Percentiles rank a stretch among this genome's conserved stretches.
phyloP scores from a whole-genome alignment of 2,888 invertebrate genomes.

The Pinctada fucata region DNA sequence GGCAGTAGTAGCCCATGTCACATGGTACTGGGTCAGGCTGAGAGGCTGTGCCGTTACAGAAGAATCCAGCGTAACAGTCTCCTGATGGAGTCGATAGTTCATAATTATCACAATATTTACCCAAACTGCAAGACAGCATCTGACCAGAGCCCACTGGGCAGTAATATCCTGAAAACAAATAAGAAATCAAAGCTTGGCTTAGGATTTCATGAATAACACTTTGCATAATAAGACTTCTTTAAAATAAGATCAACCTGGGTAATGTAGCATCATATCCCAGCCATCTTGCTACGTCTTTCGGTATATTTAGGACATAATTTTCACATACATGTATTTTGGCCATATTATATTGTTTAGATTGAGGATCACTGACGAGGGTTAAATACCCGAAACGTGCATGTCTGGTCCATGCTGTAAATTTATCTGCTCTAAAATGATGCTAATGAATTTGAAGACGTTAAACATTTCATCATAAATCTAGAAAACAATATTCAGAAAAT shows the following conservation, averaged over 20 bases:
- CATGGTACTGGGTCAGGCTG: conserved; percentile 61
- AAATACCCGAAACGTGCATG: no score
- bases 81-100: conserved; percentile 62
- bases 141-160: conserved; percentile 69
- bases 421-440: no score
- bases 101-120: conserved; percentile 62
- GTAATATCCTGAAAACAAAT: conserved; percentile 61
- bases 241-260: background rate
- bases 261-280: no score
- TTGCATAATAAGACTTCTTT: background rate
- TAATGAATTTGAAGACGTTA: no score
- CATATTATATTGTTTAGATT: no score
- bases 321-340: background rate
- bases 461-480: no score
- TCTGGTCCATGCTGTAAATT: no score
- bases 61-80: conserved; percentile 66
- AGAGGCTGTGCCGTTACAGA: conserved; percentile 65
- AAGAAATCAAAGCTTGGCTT: background rate
- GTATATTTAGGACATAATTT: background rate
- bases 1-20: conserved; percentile 70
- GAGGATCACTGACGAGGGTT: no score
- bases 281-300: no score
- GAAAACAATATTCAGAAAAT: no score
- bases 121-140: conserved; percentile 63
- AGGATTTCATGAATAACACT: background rate